phyloP scores from a whole-genome alignment of 2,113 vertebrate genomes.

The Leptobrachium ailaonicum region DNA sequence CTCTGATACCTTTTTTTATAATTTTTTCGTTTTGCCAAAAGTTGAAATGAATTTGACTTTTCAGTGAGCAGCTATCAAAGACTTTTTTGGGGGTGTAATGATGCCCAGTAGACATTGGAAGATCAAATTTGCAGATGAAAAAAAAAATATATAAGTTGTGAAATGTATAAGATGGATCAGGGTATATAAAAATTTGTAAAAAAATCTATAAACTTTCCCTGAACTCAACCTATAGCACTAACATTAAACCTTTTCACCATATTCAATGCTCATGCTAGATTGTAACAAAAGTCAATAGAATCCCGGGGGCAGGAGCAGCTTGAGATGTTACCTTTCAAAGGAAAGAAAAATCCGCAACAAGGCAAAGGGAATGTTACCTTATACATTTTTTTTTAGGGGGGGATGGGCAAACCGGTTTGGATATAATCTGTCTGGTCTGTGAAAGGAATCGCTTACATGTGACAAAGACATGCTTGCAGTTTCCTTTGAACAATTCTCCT shows the following conservation, averaged over 20 bases:
- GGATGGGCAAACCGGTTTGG: slow-evolving; percentile 19
- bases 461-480: slow-evolving; percentile 3
- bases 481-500: background rate
- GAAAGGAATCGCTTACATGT: slow-evolving; percentile 16
- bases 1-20: too few relatives aligned
- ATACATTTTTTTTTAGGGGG: too few relatives aligned
- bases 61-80: too few relatives aligned
- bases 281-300: slow-evolving; percentile 14
- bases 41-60: too few relatives aligned
- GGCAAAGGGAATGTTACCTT: slow-evolving; percentile 10
- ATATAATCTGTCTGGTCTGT: slow-evolving; percentile 23
- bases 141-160: too few relatives aligned
- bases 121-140: too few relatives aligned
- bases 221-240: background rate
- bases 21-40: too few relatives aligned
- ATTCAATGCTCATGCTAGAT: background rate
- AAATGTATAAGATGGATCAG: too few relatives aligned
- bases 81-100: too few relatives aligned
- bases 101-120: too few relatives aligned
- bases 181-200: background rate
- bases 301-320: background rate
- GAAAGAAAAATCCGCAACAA: slow-evolving; percentile 1
- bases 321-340: slow-evolving; percentile 4
- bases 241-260: background rate
- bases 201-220: slow-evolving; percentile 17